phyloP scores from a whole-genome alignment of 2,797 vertebrate species.

The Halcyon badia region DNA sequence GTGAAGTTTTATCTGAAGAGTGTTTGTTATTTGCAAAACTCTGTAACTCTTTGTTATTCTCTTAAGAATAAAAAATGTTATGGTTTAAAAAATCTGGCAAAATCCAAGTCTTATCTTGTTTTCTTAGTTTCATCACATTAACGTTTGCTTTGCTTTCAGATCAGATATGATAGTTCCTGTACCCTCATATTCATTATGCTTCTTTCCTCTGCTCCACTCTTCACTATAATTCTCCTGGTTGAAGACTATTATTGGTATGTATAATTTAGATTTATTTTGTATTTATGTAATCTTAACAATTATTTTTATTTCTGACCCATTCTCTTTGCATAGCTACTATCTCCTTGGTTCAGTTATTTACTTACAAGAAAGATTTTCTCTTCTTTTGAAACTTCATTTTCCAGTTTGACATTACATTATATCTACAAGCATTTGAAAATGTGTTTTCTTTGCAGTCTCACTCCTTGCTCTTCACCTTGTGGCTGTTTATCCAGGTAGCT shows the following conservation, averaged over 20 bases:
- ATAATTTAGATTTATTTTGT: background rate
- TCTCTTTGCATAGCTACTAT: background rate
- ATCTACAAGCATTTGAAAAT: background rate
- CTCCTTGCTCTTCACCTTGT: background rate
- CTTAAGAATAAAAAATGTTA: slow-evolving; percentile 38
- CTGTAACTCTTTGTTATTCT: slow-evolving; percentile 34
- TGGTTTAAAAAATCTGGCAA: background rate
- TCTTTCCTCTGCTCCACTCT: background rate
- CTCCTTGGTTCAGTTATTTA: background rate
- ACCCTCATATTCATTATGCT: background rate
- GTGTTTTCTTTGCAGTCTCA: background rate
- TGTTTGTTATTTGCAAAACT: background rate
- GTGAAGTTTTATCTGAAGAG: background rate
- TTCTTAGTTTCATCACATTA: background rate
- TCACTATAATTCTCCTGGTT: background rate
- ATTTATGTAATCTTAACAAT: background rate
- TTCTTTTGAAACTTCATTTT: background rate
- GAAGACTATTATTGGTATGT: background rate
- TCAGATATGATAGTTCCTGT: background rate
- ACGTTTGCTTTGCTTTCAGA: background rate
- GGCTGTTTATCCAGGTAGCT: background rate
- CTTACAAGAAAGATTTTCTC: background rate
- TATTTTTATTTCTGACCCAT: background rate
- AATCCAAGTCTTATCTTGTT: background rate
- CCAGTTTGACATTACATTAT: background rate